phyloP scores from a whole-genome alignment of 2,113 vertebrate species.

The Notothenia coriiceps region DNA sequence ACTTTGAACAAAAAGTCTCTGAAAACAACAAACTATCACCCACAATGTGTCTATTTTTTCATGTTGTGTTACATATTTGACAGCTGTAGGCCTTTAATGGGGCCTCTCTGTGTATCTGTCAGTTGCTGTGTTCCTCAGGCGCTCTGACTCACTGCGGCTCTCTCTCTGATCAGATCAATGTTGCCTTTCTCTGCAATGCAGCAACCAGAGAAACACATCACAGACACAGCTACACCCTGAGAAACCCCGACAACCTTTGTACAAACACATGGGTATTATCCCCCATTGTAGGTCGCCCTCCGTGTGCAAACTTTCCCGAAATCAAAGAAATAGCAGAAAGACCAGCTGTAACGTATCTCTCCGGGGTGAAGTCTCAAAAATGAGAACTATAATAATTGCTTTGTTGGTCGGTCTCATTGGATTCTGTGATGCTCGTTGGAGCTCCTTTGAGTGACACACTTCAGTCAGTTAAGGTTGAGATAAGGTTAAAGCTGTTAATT shows the following conservation, averaged over 20 bases:
- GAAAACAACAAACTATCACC: constrained; percentile 4
- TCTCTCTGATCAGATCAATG: constrained; percentile 79
- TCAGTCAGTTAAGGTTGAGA: constrained; percentile 27
- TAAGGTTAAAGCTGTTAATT: constrained; percentile 53
- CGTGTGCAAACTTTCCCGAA: constrained; percentile 53
- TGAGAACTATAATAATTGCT: constrained; percentile 43
- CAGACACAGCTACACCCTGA: constrained; percentile 59
- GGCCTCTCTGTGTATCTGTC: constrained; percentile 61
- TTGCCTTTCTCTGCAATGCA: constrained; percentile 79
- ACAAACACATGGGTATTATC: constrained; percentile 47
- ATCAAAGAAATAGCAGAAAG: constrained; percentile 57
- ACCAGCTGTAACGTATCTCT: constrained; percentile 39
- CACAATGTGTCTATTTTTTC: constrained; percentile 29
- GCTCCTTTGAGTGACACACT: constrained; percentile 33
- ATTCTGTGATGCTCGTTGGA: constrained; percentile 17
- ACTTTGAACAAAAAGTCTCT: not conserved
- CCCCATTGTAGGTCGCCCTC: constrained; percentile 55
- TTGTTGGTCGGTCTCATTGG: constrained; percentile 5
- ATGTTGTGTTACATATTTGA: constrained; percentile 50
- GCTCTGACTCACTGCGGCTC: constrained; percentile 62
- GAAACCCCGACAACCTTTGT: constrained; percentile 59
- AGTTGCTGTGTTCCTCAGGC: constrained; percentile 59
- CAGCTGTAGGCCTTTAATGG: constrained; percentile 56
- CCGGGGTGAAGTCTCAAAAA: constrained; percentile 24
- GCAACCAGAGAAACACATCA: constrained; percentile 71